These are phyloP conservation scores for Drosophila navojoa DNA, from an alignment of 1,140 invertebrate genomes.

Conservation along the genomic window DNA sequence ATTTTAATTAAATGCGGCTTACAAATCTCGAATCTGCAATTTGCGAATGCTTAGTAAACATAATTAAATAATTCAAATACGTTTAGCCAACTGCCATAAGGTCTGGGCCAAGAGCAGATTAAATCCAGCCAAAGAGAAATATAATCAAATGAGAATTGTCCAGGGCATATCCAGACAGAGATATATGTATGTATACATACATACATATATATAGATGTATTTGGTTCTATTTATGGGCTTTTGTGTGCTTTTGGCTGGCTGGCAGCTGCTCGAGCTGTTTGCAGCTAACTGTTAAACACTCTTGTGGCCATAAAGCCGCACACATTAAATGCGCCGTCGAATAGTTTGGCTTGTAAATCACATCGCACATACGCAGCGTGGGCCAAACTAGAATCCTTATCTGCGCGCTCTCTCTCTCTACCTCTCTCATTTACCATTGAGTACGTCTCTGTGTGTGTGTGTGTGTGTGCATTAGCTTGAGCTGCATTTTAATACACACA, in stretches of 20 bases:
- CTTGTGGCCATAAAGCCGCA: slow-evolving; percentile 36
- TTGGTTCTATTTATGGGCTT: slow-evolving; percentile 10
- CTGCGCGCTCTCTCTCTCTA: neutral
- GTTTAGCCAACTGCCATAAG: neutral
- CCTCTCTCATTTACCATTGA: too few species aligned
- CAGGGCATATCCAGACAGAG: neutral
- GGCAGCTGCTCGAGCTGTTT: slow-evolving; percentile 16
- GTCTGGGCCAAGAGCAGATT: neutral
- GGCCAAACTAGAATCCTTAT: slow-evolving; percentile 20
- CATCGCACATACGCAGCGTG: slow-evolving; percentile 65
- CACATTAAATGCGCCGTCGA: slow-evolving; percentile 47
- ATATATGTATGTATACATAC: neutral
- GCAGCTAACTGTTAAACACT: slow-evolving; percentile 35
- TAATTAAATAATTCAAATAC: neutral
- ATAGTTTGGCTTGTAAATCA: slow-evolving; percentile 60
- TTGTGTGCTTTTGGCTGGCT: neutral
- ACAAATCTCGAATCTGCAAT: neutral
- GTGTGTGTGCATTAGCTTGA: slow-evolving; percentile 60
- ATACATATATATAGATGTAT: neutral
- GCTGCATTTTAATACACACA: slow-evolving; percentile 77
- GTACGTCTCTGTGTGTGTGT: neutral
- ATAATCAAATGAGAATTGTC: slow-evolving; percentile 1
- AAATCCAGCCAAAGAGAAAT: neutral
- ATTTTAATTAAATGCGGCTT: neutral
- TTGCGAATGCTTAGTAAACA: neutral